These are phyloP conservation scores for Syrrhaptes paradoxus DNA, from an alignment of 2,113 vertebrate genomes.

Conservation along the genomic window DNA sequence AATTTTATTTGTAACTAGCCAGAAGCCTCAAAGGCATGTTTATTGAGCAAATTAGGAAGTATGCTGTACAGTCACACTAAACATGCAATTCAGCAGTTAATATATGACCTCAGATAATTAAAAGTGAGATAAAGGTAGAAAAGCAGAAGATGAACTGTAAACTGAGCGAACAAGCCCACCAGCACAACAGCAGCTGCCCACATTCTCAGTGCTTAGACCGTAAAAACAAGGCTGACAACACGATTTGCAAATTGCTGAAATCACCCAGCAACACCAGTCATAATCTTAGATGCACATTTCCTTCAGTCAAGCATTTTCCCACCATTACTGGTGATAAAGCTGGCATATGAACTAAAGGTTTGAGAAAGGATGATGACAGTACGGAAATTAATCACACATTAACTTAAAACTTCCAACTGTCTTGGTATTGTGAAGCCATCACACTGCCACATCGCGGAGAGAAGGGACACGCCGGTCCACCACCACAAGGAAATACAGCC, in stretches of 20 bases:
- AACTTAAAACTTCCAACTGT: conserved; percentile 6
- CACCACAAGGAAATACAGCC: background rate
- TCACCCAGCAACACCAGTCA: conserved; percentile 22
- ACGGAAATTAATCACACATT: background rate
- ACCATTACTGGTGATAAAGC: conserved; percentile 27
- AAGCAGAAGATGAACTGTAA: conserved; percentile 1
- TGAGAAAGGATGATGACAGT: conserved; percentile 28
- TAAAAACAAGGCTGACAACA: conserved; percentile 38
- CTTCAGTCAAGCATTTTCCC: conserved; percentile 27
- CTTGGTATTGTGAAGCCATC: background rate
- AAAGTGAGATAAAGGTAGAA: background rate
- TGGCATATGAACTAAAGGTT: conserved; percentile 21
- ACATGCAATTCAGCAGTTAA: background rate
- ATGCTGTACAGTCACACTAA: background rate
- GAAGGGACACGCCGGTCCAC: background rate
- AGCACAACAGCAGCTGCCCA: background rate
- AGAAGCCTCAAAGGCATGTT: background rate
- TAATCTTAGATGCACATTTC: conserved; percentile 6
- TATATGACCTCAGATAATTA: background rate
- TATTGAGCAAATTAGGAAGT: background rate
- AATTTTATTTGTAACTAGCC: background rate
- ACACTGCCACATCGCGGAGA: background rate
- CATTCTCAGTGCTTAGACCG: background rate
- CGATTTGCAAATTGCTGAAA: conserved; percentile 13
- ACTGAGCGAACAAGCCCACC: background rate